A percentile compares a stretch with the other conserved stretches of the same genome.
These are phyloP conservation scores for Macroglossus sobrinus DNA, from an alignment of 2,113 vertebrate genomes.

Conservation along the genomic window DNA sequence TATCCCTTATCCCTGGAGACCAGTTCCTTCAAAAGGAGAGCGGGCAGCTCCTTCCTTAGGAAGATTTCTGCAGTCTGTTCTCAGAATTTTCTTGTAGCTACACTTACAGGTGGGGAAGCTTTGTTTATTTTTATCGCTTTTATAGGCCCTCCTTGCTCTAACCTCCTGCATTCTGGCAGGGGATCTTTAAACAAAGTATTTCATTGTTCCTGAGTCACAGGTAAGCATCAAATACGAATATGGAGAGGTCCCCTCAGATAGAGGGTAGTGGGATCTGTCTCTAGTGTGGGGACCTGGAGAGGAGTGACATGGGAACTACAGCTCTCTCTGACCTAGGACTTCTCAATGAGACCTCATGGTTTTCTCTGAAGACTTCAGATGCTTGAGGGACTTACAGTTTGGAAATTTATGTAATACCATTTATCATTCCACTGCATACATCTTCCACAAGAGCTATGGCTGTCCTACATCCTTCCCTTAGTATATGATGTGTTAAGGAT, in stretches of 20 bases:
- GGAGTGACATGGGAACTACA: neutral
- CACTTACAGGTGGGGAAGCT: neutral
- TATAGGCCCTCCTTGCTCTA: too few species aligned
- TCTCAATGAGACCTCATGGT: neutral
- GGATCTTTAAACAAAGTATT: neutral
- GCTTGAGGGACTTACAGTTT: too few species aligned
- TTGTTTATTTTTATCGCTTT: neutral
- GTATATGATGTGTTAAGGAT: neutral
- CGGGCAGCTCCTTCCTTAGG: rapidly evolving
- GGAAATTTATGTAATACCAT: neutral
- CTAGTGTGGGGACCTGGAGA: neutral
- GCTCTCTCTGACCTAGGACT: neutral
- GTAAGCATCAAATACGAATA: neutral
- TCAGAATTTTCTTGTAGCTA: rapidly evolving
- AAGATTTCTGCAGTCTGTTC: neutral
- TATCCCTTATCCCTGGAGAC: rapidly evolving
- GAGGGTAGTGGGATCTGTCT: neutral
- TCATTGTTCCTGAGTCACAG: neutral
- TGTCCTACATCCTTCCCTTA: rapidly evolving
- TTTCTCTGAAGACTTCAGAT: neutral
- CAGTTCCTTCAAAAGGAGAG: rapidly evolving
- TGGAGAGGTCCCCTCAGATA: rapidly evolving
- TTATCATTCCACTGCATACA: neutral
- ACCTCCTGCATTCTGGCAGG: neutral
- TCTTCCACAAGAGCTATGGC: neutral